Evolutionary conservation across 2,113 vertebrate genomes (phyloP).

Genomic region (Chloropsis cyanopogon): DNA sequence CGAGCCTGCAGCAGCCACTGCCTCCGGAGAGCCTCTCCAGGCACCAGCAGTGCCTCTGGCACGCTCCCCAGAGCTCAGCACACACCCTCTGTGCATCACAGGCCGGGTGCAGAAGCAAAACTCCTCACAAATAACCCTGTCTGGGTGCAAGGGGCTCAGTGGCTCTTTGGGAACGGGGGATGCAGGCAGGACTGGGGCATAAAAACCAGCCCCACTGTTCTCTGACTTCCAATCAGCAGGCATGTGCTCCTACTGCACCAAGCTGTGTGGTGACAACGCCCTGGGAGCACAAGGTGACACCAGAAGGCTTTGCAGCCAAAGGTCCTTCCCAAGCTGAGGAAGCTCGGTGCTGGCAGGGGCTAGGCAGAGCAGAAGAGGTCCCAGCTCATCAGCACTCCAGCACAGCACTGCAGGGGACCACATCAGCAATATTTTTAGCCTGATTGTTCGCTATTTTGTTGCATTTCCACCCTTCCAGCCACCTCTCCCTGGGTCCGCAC

Average conservation of each 20-base stretch:
- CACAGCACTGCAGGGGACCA: conserved; percentile 54
- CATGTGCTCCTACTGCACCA: neutral
- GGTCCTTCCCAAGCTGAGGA: neutral
- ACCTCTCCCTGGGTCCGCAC: conserved; percentile 47
- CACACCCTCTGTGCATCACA: accelerated
- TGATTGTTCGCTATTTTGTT: conserved; percentile 52
- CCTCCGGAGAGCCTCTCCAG: neutral
- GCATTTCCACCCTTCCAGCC: conserved; percentile 65
- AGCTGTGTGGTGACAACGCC: neutral
- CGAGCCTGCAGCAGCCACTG: neutral
- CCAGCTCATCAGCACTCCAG: conserved; percentile 57
- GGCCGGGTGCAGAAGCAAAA: neutral
- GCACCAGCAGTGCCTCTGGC: neutral
- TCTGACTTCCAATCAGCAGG: accelerated
- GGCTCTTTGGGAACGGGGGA: neutral
- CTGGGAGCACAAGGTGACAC: conserved; percentile 29
- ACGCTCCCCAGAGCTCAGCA: neutral
- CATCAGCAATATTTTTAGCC: conserved; percentile 77
- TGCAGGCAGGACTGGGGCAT: accelerated
- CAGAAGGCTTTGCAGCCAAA: neutral
- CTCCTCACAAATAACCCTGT: neutral
- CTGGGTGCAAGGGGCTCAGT: neutral
- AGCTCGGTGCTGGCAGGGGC: accelerated
- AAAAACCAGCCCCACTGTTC: neutral
- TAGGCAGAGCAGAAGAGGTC: neutral